A percentile compares a stretch with the other conserved stretches of the same genome.
These are phyloP conservation scores for Saguinus imperator DNA, from an alignment of 2,113 vertebrate genomes.

Conservation along the genomic window DNA sequence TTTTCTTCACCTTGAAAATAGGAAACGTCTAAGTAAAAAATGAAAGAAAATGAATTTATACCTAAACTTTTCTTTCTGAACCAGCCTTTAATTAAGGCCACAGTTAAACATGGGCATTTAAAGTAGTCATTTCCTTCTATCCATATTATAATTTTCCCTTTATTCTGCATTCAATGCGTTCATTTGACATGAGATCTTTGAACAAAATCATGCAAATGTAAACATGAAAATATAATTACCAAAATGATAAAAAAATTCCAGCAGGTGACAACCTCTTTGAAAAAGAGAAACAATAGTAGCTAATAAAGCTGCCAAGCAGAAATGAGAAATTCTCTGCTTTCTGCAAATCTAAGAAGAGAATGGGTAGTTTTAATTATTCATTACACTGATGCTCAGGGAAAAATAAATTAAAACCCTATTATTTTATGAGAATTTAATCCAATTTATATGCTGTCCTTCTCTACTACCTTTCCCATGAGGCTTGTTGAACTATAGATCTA, in stretches of 20 bases:
- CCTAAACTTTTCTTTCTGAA: slow-evolving; percentile 20
- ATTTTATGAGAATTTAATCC: slow-evolving; percentile 68
- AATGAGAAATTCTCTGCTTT: slow-evolving; percentile 63
- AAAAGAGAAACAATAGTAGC: slow-evolving; percentile 56
- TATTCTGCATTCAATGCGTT: not conserved
- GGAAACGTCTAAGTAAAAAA: slow-evolving; percentile 32
- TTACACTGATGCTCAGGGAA: slow-evolving; percentile 58
- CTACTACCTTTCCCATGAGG: slow-evolving; percentile 20
- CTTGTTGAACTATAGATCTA: slow-evolving; percentile 46
- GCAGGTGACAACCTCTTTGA: slow-evolving; percentile 19
- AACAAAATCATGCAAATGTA: slow-evolving; percentile 61
- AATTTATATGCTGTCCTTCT: slow-evolving; percentile 51
- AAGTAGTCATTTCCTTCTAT: slow-evolving; percentile 42
- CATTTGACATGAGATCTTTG: slow-evolving; percentile 52
- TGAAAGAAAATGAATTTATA: slow-evolving; percentile 31
- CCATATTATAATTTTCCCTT: slow-evolving; percentile 27
- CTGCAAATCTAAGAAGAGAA: slow-evolving; percentile 63
- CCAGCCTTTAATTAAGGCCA: slow-evolving; percentile 42
- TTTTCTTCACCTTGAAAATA: slow-evolving; percentile 39
- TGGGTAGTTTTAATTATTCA: slow-evolving; percentile 63
- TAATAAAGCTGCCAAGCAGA: slow-evolving; percentile 58
- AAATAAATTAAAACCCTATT: slow-evolving; percentile 57
- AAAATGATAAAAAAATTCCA: slow-evolving; percentile 48
- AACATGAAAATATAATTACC: slow-evolving; percentile 64
- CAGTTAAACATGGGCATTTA: slow-evolving; percentile 25